Base-by-base conservation (phyloP, 2,113 vertebrate species). In the Lanius collurio region DNA sequence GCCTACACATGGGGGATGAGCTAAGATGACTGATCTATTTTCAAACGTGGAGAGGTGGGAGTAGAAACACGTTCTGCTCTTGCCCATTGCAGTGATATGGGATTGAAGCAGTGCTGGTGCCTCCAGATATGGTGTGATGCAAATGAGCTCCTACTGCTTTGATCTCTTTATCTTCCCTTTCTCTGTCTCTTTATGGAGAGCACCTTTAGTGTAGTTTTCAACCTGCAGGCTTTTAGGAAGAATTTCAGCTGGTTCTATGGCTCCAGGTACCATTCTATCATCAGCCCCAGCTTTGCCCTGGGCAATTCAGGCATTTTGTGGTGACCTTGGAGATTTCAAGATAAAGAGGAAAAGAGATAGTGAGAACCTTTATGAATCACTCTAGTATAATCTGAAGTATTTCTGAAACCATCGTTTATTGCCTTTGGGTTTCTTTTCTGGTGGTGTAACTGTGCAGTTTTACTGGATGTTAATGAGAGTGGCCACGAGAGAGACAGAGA, bases 331-430 rank as follows among this genome's bases (percentile, higher is more conserved):
- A 92, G 95, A 97, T 97, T 63, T 92, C 41, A 39, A 89, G 95
- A 97, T 97, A 94, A 77, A 87, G 89, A 77, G 78, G 62, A 75
- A 91, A 91, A 50, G 41, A 95, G 94, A 96, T 95, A 95, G 90
- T 20, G 49, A 82, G 70, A 87, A 69, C 62, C 91, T 97, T 94
- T 96, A 74, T 95, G 96, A 97, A 95, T 97, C 95, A 97, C 60
- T 74, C 53, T 27, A 24, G 50, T 85, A 88, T 50, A 65, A 95
- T 95, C 59, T 63, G 67, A 95, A 95, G 89, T 93, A 95, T 95
- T 96, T 89, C 67, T 93, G 83, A 94, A 93, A 16, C 89, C 84
- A 57, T 73, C 50, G 30, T 80, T 89, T 79, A 60, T 83, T 93
- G 82, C 96, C 89, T 88, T 78, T 77, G 77, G 93, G 91, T 64